phyloP scores from a whole-genome alignment of 2,888 invertebrate genomes.

The Nephrotoma flavescens region DNA sequence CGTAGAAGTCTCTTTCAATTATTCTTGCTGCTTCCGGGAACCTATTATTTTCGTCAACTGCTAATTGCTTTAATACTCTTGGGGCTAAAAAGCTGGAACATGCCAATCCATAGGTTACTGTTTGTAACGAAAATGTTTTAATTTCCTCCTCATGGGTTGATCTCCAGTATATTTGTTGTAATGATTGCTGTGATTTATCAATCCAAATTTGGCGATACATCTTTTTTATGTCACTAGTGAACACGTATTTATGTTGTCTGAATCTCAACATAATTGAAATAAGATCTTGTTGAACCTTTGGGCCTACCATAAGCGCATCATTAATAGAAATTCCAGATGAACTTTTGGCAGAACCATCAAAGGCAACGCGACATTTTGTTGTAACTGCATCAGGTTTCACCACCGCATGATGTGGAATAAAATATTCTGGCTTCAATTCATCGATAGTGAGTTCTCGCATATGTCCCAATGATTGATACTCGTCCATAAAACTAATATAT shows the following conservation, averaged over 20 bases:
- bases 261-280: neutral
- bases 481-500: too few species aligned
- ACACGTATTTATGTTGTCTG: neutral
- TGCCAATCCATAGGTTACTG: constrained; percentile 15
- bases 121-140: constrained; percentile 11
- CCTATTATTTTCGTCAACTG: neutral
- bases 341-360: too few species aligned
- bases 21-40: neutral
- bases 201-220: constrained; percentile 5
- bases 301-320: too few species aligned
- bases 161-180: too few species aligned
- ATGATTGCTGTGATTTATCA: too few species aligned
- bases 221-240: constrained; percentile 10
- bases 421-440: constrained; percentile 6
- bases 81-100: constrained; percentile 15
- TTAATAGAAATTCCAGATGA: too few species aligned
- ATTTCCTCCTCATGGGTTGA: constrained; percentile 3
- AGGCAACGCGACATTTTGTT: constrained; percentile 4
- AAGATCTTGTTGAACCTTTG: too few species aligned
- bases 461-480: neutral
- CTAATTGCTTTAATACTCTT: constrained; percentile 13
- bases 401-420: constrained; percentile 14
- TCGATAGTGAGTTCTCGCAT: neutral
- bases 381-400: constrained; percentile 6
- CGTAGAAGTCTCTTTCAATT: too few species aligned